These are phyloP conservation scores for Rattus norvegicus DNA, from an alignment of 2,113 vertebrate genomes.

Conservation along the genomic window GRCr8 NC_086035.1:64507501-64508000, in stretches of 20 bases:
- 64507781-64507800: neutral
- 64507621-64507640: neutral
- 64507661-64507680: neutral
- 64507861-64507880: neutral
- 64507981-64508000: neutral
- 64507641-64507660: neutral
- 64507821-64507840: neutral
- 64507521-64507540: neutral
- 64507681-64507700: neutral
- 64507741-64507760: neutral
- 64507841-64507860: neutral
- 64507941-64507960: neutral
- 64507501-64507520: neutral
- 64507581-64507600: neutral
- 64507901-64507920: neutral
- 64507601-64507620: neutral
- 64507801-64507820: neutral
- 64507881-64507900: neutral
- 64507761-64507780: neutral
- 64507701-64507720: neutral
- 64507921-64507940: conserved; percentile 1
- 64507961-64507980: neutral
- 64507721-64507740: neutral
- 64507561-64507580: neutral
- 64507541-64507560: neutral